These are phyloP conservation scores for Drosophila phalerata DNA, from an alignment of 2,888 invertebrate species.

Conservation along the genomic window DNA sequence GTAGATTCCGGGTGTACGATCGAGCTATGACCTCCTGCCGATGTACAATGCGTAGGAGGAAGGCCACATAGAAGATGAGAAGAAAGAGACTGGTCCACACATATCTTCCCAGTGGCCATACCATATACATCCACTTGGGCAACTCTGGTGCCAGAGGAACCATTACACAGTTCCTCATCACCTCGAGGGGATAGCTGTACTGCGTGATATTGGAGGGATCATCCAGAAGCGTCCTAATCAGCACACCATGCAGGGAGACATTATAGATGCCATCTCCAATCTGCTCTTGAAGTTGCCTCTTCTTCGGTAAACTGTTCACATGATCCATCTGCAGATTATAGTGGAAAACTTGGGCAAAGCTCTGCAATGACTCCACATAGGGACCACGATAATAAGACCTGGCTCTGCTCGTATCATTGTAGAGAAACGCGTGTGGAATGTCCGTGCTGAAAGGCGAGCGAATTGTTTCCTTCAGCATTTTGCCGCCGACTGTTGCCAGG, in stretches of 20 bases:
- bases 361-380: constrained; percentile 59
- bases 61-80: constrained; percentile 74
- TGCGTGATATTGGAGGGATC: constrained; percentile 16
- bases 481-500: constrained; percentile 36
- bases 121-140: constrained; percentile 80
- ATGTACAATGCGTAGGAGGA: constrained; percentile 71
- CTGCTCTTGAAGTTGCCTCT: constrained; percentile 39
- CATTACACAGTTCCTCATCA: constrained; percentile 79
- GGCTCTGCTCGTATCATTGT: constrained; percentile 27
- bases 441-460: constrained; percentile 64
- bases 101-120: constrained; percentile 78
- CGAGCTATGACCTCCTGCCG: constrained; percentile 32
- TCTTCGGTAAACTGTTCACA: constrained; percentile 46
- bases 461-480: constrained; percentile 46
- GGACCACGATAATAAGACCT: constrained; percentile 54
- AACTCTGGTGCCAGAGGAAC: constrained; percentile 82
- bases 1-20: constrained; percentile 63
- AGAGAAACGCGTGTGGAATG: constrained; percentile 69
- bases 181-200: constrained; percentile 79
- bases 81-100: constrained; percentile 75
- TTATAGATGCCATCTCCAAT: constrained; percentile 65
- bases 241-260: constrained; percentile 66
- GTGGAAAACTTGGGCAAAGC: constrained; percentile 63
- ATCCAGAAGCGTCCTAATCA: constrained; percentile 24
- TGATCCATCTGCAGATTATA: constrained; percentile 64